Conservation (phyloP, 1,140 invertebrate genomes). For the Nylanderia fulva region DNA sequence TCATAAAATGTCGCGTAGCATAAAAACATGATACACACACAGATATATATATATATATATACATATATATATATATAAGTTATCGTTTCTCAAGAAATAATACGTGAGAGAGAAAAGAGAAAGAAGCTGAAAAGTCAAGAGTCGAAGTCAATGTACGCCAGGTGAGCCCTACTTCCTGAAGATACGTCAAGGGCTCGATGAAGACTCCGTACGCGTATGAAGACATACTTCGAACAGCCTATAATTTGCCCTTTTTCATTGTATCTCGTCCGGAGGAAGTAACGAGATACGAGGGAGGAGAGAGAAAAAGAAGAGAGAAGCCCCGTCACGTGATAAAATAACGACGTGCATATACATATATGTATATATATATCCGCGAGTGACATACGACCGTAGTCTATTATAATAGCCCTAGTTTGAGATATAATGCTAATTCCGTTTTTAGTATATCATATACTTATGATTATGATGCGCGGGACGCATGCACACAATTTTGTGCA, state of each 20-base stretch:
- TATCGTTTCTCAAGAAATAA: background rate
- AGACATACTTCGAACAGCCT: conserved; percentile 26
- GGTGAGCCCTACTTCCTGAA: conserved; percentile 38
- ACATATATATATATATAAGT: background rate
- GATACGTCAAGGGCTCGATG: conserved; percentile 33
- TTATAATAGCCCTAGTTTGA: conserved; percentile 11
- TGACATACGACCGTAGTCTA: conserved; percentile 10
- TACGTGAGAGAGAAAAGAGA: background rate
- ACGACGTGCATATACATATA: conserved; percentile 1
- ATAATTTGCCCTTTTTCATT: conserved; percentile 49
- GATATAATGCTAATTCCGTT: conserved; percentile 44
- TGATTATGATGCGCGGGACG: conserved; percentile 60
- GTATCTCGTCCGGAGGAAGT: conserved; percentile 44
- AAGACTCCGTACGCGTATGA: conserved; percentile 37
- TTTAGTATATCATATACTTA: conserved; percentile 30
- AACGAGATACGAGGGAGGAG: background rate
- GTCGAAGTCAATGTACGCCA: conserved; percentile 17
- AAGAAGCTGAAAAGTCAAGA: conserved; percentile 13
- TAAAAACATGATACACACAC: background rate
- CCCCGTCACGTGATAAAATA: conserved; percentile 29
- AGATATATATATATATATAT: background rate
- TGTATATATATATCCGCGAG: background rate
- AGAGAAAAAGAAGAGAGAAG: background rate
- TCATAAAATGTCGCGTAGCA: background rate
- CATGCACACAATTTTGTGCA: conserved; percentile 61